These are phyloP conservation scores for Perizoma affinitatum DNA, from an alignment of 2,888 invertebrate genomes.

Conservation along the genomic window DNA sequence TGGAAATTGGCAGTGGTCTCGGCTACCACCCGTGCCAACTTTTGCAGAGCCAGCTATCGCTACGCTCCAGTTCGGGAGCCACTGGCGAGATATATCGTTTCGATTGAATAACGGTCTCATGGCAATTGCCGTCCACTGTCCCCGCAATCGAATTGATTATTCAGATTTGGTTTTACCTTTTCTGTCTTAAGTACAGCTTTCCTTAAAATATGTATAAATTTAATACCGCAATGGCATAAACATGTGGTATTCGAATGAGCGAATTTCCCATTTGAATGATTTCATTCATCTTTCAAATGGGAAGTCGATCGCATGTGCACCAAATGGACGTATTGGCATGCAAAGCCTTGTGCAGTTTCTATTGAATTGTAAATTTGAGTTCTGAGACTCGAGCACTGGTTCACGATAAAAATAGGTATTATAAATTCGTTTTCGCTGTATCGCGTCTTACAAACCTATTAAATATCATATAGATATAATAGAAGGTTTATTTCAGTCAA, in stretches of 20 bases:
- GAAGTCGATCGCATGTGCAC: conserved; percentile 77
- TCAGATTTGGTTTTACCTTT: conserved; percentile 47
- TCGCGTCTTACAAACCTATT: conserved; percentile 18
- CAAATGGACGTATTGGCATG: conserved; percentile 81
- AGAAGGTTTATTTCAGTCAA: conserved; percentile 5
- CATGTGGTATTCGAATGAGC: conserved; percentile 52
- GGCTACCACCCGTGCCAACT: conserved; percentile 78
- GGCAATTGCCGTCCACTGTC: conserved; percentile 69
- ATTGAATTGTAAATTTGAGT: conserved; percentile 81
- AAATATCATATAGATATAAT: not conserved
- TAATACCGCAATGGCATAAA: conserved; percentile 30
- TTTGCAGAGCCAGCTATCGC: conserved; percentile 81
- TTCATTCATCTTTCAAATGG: conserved; percentile 78
- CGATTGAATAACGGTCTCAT: conserved; percentile 81
- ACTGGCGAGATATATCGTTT: conserved; percentile 77
- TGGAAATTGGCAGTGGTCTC: conserved; percentile 84
- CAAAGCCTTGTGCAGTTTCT: conserved; percentile 80
- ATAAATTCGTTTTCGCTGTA: conserved; percentile 49
- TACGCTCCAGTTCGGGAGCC: conserved; percentile 72
- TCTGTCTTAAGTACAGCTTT: conserved; percentile 30
- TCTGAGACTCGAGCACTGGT: conserved; percentile 69
- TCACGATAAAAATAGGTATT: conserved; percentile 59
- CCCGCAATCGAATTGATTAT: conserved; percentile 64
- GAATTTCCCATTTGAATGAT: conserved; percentile 72
- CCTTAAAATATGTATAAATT: conserved; percentile 27